Evolutionary conservation across 2,113 vertebrate genomes (phyloP).

Genomic region (Phodopus roborovskii): DNA sequence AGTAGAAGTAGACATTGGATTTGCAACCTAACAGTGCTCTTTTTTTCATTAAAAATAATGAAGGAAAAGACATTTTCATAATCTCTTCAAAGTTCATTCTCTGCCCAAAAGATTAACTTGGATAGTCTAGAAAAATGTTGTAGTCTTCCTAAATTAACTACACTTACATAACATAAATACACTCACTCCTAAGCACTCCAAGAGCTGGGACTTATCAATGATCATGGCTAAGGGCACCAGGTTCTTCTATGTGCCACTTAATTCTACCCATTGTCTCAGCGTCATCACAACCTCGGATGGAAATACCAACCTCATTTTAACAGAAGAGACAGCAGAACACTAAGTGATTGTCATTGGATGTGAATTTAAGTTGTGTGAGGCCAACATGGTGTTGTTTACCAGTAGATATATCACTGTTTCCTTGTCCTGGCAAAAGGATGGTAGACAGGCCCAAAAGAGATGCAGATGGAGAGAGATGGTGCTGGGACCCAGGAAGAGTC

Average conservation of each 20-base stretch:
- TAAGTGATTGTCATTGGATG: not conserved
- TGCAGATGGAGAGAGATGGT: not conserved
- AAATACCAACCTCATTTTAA: not conserved
- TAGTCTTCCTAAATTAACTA: conserved; percentile 17
- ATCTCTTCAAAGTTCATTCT: conserved; percentile 27
- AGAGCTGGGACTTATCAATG: not conserved
- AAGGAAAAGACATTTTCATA: not conserved
- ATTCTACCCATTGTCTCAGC: not conserved
- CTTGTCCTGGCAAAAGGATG: not conserved
- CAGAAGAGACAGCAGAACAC: not conserved
- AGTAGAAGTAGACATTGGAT: not conserved
- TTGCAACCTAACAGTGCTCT: not conserved
- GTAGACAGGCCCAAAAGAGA: not conserved
- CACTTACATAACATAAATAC: not conserved
- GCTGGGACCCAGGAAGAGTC: not conserved
- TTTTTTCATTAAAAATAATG: conserved; percentile 36
- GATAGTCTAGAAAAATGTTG: conserved; percentile 6
- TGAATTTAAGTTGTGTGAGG: not conserved
- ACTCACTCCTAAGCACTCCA: not conserved
- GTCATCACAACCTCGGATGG: not conserved
- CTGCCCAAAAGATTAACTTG: conserved; percentile 1
- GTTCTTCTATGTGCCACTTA: not conserved
- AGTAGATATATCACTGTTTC: not conserved
- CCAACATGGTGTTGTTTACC: not conserved
- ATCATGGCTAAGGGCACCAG: not conserved